These are phyloP conservation scores for Pecten maximus DNA, from an alignment of 2,888 invertebrate genomes.

Conservation along the genomic window DNA sequence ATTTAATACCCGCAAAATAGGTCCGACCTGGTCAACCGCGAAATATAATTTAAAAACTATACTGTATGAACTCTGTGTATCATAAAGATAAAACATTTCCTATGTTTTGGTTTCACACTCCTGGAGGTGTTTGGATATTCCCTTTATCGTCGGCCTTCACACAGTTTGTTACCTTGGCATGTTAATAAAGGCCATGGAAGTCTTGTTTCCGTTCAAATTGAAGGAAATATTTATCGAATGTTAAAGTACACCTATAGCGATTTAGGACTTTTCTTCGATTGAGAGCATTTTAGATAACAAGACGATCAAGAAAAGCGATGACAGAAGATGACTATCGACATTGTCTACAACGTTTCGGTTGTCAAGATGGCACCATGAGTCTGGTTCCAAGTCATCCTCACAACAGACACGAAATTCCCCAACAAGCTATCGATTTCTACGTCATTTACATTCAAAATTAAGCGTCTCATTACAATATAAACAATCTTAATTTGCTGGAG, in stretches of 20 bases:
- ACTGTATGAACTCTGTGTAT: no score
- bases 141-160: no score
- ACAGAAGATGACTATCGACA: background rate
- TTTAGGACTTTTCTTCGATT: background rate
- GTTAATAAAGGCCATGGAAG: background rate
- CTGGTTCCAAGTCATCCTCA: background rate
- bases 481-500: conserved; percentile 27
- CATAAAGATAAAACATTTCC: no score
- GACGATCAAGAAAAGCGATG: background rate
- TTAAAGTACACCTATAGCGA: background rate
- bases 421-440: background rate
- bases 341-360: background rate
- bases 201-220: background rate
- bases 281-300: background rate
- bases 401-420: background rate
- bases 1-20: no score
- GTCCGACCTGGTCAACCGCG: no score
- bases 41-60: no score
- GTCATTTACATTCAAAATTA: conserved; percentile 12
- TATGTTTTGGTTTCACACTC: no score
- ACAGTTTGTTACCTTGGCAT: background rate
- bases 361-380: background rate
- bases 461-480: conserved; percentile 30
- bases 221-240: background rate
- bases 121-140: no score